Base-by-base conservation (phyloP, 2,888 invertebrate species). In the Acanthacorydalis orientalis region DNA sequence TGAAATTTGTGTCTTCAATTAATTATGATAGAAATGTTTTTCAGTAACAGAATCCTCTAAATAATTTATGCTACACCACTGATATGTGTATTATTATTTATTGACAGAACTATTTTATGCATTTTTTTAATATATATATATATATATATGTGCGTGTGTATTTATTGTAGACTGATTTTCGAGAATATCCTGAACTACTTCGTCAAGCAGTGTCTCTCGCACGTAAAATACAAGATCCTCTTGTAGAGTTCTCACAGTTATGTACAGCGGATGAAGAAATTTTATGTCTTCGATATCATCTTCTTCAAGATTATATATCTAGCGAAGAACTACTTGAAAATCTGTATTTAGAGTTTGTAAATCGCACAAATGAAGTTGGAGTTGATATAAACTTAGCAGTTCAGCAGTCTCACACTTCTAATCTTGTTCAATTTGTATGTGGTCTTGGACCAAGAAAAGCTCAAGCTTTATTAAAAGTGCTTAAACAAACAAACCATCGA, bases 261-360 rank as follows among this genome's bases (percentile, higher is more conserved):
- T 97, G 95, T 63, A 93, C 92, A 4, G 78, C 84, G 0, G 97
- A 98, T 59, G 95, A 97, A 53, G 98, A 98, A 71, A 89, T 98
- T 53, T 68, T 98, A 14, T 95, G 95, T 60, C 75, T 98, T 31
- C 77, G 90, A 47, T 95, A 89, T 61, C 95, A 98, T 64, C 75
- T 88, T 0, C 64, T 96, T 42, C 80, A 85, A 67, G 85, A 86
- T 60, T 83, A 86, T 59, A 64, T 87, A 49, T 64, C 78, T 1
- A 89, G 89, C 59, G 95, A 96, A 49, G 87, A 89, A 46, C 68
- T 97, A 41, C 64, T 90, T 2, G 87, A 89, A 57, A 83, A 84
- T 35, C 71, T 97, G 6, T 81, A 85, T 52, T 67, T 91, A 47
- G 95, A 97, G 69, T 87, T 87, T 59, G 88, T 97, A 2, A 96